Percentiles rank a stretch among this genome's conserved stretches.
These are phyloP conservation scores for Acleris sparsana DNA, from an alignment of 2,888 invertebrate species.

Conservation along the genomic window DNA sequence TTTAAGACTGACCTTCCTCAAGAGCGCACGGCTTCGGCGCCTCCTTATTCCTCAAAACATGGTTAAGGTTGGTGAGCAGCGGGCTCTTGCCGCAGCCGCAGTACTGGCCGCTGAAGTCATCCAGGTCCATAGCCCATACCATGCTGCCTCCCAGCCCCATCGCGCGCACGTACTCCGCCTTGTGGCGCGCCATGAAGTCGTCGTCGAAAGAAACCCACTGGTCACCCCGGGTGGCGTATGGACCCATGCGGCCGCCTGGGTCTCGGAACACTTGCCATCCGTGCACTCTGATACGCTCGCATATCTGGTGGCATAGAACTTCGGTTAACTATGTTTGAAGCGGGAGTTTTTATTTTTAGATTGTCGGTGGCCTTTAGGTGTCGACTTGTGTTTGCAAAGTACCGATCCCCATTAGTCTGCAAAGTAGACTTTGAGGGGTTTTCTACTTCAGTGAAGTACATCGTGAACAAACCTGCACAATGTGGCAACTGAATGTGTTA, in stretches of 20 bases:
- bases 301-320: conserved; percentile 84
- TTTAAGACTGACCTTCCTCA: conserved; percentile 64
- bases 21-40: conserved; percentile 82
- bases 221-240: conserved; percentile 91
- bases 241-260: conserved; percentile 91
- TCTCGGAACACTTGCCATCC: conserved; percentile 92
- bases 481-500: too few species aligned
- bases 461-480: too few species aligned
- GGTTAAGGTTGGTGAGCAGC: conserved; percentile 90
- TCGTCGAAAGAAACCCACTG: conserved; percentile 98
- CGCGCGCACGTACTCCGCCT: conserved; percentile 91
- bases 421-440: too few species aligned
- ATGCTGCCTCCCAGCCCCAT: conserved; percentile 93
- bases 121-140: conserved; percentile 95
- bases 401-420: too few species aligned
- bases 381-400: too few species aligned
- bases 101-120: conserved; percentile 90
- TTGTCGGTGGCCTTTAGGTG: too few species aligned
- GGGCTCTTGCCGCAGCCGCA: conserved; percentile 93
- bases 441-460: too few species aligned
- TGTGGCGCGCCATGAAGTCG: conserved; percentile 90
- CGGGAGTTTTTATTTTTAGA: too few species aligned
- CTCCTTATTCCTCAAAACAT: conserved; percentile 88
- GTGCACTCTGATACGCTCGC: conserved; percentile 88
- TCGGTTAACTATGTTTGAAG: conserved; percentile 2